Percentiles rank a stretch among this genome's conserved stretches.
phyloP scores from a whole-genome alignment of 2,888 invertebrate genomes.

The Carterocephalus palaemon region DNA sequence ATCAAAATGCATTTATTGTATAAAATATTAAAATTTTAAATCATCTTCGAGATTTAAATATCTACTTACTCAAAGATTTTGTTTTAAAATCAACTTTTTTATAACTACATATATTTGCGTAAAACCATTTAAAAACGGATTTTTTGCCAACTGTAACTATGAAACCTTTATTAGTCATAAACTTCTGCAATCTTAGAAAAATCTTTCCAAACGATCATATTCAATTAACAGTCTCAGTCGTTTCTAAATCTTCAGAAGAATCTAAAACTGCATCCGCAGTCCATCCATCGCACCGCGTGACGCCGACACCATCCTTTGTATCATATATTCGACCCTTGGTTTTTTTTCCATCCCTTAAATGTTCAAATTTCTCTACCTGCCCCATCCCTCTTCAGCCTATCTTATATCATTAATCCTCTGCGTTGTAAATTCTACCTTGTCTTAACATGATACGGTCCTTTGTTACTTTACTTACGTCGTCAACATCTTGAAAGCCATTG shows the following conservation, averaged over 20 bases:
- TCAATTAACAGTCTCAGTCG: slow-evolving; percentile 67
- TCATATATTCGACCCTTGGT: slow-evolving; percentile 71
- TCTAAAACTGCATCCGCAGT: slow-evolving; percentile 73
- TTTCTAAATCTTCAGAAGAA: slow-evolving; percentile 65
- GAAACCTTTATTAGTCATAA: slow-evolving; percentile 20
- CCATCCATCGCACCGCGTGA: slow-evolving; percentile 73
- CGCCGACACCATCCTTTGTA: slow-evolving; percentile 73
- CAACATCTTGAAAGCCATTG: slow-evolving; percentile 75
- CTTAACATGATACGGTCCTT: slow-evolving; percentile 11
- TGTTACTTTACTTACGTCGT: slow-evolving; percentile 40
- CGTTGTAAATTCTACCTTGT: slow-evolving; percentile 39
- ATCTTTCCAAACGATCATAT: slow-evolving; percentile 62
- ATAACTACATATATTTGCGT: not conserved
- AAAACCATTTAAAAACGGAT: no score
- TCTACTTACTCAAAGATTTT: not conserved
- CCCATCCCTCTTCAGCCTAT: slow-evolving; percentile 37
- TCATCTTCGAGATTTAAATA: not conserved
- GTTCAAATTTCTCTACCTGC: slow-evolving; percentile 78
- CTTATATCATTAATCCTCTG: slow-evolving; percentile 31
- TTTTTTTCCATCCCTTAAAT: slow-evolving; percentile 74
- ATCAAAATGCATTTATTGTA: slow-evolving; percentile 9
- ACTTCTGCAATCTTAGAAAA: slow-evolving; percentile 35
- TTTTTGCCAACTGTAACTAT: no score
- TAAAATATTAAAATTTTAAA: not conserved
- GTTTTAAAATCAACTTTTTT: not conserved